These are phyloP conservation scores for Anoncus sp. DNA, from an alignment of 2,888 invertebrate species.

Conservation along the genomic window DNA sequence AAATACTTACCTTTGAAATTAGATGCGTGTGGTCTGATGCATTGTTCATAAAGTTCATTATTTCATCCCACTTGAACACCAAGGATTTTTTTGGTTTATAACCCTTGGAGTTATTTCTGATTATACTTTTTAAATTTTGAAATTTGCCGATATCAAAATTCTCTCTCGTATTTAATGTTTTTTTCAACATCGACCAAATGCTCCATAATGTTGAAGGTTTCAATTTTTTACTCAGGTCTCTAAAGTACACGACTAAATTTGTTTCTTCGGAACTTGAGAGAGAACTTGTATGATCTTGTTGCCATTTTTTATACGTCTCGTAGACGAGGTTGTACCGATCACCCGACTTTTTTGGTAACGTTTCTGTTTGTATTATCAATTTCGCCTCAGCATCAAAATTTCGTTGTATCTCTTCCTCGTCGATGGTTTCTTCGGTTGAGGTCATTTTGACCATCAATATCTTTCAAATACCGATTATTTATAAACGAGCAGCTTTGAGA, in stretches of 20 bases:
- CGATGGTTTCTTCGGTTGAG: conserved; percentile 27
- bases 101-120: conserved; percentile 40
- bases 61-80: conserved; percentile 45
- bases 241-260: conserved; percentile 26
- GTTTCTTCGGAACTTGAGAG: conserved; percentile 45
- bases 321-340: conserved; percentile 46
- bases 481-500: background rate
- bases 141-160: conserved; percentile 58
- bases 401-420: conserved; percentile 40
- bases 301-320: conserved; percentile 44
- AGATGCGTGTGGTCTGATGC: conserved; percentile 38
- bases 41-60: conserved; percentile 47
- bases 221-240: conserved; percentile 28
- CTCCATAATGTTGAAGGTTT: conserved; percentile 48
- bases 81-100: too few species aligned
- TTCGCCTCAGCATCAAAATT: conserved; percentile 32
- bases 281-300: conserved; percentile 24
- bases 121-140: conserved; percentile 59
- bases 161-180: conserved; percentile 55
- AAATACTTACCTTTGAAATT: conserved; percentile 38
- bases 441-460: background rate
- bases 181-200: conserved; percentile 55
- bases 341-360: conserved; percentile 42
- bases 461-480: conserved; percentile 9
- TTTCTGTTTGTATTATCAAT: conserved; percentile 37